Conservation (phyloP, 2,113 vertebrate species). For the Acrocephalus kingi region DNA sequence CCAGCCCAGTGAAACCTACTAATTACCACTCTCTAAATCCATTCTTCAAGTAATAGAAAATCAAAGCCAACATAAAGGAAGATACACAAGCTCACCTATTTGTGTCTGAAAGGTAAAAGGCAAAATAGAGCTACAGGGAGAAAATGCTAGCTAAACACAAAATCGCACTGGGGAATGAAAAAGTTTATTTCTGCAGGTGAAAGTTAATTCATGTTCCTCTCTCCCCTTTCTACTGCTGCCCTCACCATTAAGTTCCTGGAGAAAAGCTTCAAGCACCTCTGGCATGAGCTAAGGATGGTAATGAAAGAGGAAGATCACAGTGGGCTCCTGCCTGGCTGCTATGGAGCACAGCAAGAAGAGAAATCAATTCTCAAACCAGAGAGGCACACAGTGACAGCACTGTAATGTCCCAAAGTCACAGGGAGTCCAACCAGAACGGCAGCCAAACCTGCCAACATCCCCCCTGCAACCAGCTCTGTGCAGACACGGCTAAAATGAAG, state of each 20-base stretch:
- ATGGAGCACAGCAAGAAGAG: background rate
- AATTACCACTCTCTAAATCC: background rate
- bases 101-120: background rate
- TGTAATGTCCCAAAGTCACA: background rate
- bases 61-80: background rate
- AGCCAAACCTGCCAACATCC: background rate
- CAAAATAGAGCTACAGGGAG: background rate
- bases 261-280: background rate
- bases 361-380: background rate
- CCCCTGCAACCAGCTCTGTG: background rate
- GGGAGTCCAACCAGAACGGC: background rate
- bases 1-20: background rate
- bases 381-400: background rate
- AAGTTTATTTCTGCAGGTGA: background rate
- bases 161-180: fast-evolving
- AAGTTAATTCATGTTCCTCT: background rate
- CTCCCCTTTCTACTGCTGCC: background rate
- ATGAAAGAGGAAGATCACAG: background rate
- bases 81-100: background rate
- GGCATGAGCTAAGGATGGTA: background rate
- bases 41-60: background rate
- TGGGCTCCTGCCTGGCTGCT: background rate
- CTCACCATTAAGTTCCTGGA: background rate
- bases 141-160: background rate
- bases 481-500: background rate